Conservation (phyloP, 2,113 vertebrate species). For the Chaetorhynchus papuensis region DNA sequence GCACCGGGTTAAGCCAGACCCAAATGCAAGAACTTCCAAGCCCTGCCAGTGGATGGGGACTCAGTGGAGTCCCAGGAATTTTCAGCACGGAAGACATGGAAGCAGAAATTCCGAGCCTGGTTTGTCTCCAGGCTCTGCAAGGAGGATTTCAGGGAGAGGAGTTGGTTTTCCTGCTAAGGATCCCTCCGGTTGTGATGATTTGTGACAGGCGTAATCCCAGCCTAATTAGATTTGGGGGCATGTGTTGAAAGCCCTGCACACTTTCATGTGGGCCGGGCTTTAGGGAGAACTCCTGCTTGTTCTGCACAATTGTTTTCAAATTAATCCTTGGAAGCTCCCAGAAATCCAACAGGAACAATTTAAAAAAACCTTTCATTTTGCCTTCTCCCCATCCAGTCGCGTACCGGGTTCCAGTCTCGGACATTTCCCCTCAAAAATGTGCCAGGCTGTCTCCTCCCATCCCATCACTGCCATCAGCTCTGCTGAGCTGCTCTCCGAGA, state of each 20-base stretch:
- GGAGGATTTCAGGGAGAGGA: neutral
- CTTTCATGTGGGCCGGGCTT: neutral
- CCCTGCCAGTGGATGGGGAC: neutral
- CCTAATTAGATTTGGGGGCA: constrained; percentile 53
- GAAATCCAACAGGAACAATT: neutral
- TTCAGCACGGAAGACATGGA: fast-evolving
- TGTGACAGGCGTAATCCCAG: constrained; percentile 56
- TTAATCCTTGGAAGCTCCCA: constrained; percentile 23
- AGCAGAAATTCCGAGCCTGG: neutral
- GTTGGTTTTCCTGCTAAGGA: neutral
- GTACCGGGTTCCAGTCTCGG: neutral
- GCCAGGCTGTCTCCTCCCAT: constrained; percentile 20
- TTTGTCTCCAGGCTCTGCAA: neutral
- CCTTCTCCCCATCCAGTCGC: neutral
- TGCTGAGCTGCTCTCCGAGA: constrained; percentile 10
- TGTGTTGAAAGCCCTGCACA: constrained; percentile 24
- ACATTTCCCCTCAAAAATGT: neutral
- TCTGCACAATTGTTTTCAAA: constrained; percentile 48
- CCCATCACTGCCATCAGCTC: neutral
- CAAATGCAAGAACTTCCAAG: neutral
- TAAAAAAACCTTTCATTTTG: neutral
- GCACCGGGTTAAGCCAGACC: neutral
- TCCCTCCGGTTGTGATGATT: neutral
- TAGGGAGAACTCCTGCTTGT: neutral
- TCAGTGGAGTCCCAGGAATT: fast-evolving